phyloP scores from a whole-genome alignment of 2,888 invertebrate genomes.

The Lepidocyrtoides sp. region DNA sequence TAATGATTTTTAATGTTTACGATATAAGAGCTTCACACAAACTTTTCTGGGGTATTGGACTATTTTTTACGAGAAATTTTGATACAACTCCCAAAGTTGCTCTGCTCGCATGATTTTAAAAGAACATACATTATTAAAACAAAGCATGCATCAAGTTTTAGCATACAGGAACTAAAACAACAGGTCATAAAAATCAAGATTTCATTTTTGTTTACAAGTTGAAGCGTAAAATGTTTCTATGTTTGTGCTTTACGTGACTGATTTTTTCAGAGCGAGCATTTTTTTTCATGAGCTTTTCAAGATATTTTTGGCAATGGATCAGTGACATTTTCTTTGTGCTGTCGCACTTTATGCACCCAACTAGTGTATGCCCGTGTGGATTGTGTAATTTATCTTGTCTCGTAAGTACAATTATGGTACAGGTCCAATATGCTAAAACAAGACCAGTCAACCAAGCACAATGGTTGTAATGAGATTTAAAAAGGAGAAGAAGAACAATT shows the following conservation, averaged over 20 bases:
- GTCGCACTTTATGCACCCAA: background rate
- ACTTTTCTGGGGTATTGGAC: too few species aligned
- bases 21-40: too few species aligned
- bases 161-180: background rate
- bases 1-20: too few species aligned
- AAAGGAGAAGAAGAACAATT: background rate
- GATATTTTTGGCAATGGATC: conserved; percentile 71
- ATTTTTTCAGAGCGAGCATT: background rate
- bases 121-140: too few species aligned
- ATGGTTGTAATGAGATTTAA: background rate
- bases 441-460: background rate
- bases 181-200: background rate
- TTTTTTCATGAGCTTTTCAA: background rate
- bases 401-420: background rate
- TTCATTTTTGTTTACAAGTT: conserved; percentile 2
- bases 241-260: too few species aligned
- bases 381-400: background rate
- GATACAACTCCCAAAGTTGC: background rate
- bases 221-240: background rate
- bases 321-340: conserved; percentile 68
- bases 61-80: too few species aligned
- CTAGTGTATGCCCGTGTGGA: background rate
- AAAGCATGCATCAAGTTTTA: background rate
- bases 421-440: background rate
- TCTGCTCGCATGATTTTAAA: background rate